phyloP scores from a whole-genome alignment of 2,113 vertebrate species.

The Pantherophis guttatus region DNA sequence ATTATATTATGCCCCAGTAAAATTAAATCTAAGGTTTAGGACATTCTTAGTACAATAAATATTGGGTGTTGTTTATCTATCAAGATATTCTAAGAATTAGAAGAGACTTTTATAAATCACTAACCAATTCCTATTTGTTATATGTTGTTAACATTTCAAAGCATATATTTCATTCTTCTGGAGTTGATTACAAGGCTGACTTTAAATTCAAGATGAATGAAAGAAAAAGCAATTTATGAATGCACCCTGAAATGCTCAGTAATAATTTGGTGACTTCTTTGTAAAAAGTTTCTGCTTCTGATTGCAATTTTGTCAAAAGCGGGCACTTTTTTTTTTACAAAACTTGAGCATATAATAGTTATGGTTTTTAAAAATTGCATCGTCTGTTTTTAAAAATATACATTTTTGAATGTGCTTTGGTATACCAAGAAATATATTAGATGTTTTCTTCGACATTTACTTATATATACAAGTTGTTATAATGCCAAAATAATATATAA shows the following conservation, averaged over 20 bases:
- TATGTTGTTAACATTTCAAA: conserved; percentile 72
- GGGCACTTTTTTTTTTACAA: conserved; percentile 17
- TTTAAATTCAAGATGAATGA: conserved; percentile 41
- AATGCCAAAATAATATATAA: background rate
- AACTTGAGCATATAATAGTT: conserved; percentile 28
- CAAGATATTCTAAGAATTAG: conserved; percentile 44
- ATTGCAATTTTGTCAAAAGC: conserved; percentile 7
- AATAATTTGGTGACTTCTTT: conserved; percentile 33
- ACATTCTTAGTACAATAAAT: conserved; percentile 17
- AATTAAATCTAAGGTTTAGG: conserved; percentile 20
- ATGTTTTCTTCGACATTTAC: conserved; percentile 40
- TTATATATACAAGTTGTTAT: background rate
- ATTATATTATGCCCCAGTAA: background rate
- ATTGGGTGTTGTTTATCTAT: conserved; percentile 7
- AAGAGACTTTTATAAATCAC: conserved; percentile 37
- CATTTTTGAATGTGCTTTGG: conserved; percentile 5
- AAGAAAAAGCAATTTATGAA: conserved; percentile 21
- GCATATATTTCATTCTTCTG: conserved; percentile 69
- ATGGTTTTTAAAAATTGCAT: conserved; percentile 28
- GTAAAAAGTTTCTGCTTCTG: too few relatives aligned
- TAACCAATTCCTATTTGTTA: conserved; percentile 37
- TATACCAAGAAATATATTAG: conserved; percentile 31
- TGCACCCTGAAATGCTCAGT: conserved; percentile 27
- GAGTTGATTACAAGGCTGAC: conserved; percentile 62
- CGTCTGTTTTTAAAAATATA: background rate